These are phyloP conservation scores for Anser cygnoides DNA, from an alignment of 2,113 vertebrate species.

Conservation along the genomic window DNA sequence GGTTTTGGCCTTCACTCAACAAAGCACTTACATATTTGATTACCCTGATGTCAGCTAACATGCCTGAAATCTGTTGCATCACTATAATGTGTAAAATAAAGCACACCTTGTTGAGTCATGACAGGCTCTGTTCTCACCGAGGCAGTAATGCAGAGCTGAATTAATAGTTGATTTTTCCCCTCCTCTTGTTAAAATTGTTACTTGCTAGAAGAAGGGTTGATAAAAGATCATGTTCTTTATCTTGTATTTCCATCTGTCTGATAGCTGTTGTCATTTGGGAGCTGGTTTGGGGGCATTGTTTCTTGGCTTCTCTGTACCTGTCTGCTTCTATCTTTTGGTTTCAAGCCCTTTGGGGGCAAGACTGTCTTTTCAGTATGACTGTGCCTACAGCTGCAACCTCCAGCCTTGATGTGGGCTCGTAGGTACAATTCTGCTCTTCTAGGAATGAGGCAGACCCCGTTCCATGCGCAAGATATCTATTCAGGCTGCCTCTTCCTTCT, in stretches of 20 bases:
- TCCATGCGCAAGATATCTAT: neutral
- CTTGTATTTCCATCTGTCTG: neutral
- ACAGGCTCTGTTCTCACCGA: neutral
- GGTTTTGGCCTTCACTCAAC: neutral
- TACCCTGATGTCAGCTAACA: neutral
- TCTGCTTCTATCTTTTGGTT: neutral
- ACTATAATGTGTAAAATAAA: neutral
- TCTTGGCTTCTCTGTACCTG: neutral
- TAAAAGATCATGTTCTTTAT: neutral
- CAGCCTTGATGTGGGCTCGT: neutral
- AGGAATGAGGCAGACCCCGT: neutral
- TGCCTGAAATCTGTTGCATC: neutral
- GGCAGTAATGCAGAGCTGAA: neutral
- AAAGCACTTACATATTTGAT: neutral
- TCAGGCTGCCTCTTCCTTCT: neutral
- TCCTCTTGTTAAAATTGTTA: neutral
- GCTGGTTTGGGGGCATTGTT: neutral
- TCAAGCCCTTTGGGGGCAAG: neutral
- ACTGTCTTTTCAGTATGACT: neutral
- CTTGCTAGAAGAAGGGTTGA: neutral
- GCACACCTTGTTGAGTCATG: neutral
- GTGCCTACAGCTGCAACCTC: rapidly evolving
- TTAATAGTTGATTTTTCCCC: neutral
- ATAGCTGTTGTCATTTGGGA: neutral
- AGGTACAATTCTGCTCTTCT: neutral